These are phyloP conservation scores for Dipodomys stephensi DNA, from an alignment of 2,113 vertebrate genomes.

Conservation along the genomic window DNA sequence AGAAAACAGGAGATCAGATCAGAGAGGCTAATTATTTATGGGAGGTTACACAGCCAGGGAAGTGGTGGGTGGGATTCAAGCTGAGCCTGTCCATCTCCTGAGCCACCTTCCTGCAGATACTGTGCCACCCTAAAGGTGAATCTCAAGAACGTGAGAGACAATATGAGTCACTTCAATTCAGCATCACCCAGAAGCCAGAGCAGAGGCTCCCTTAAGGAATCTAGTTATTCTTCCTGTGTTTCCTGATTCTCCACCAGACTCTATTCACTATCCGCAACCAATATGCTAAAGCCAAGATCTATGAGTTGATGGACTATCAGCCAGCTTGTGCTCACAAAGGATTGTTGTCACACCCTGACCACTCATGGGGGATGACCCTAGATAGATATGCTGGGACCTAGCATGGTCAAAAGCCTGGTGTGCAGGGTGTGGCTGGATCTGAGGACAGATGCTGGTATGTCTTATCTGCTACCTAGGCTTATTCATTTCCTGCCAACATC, in stretches of 20 bases:
- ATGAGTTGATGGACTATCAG: not conserved
- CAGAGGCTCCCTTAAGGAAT: not conserved
- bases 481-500: not conserved
- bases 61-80: not conserved
- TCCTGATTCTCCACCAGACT: not conserved
- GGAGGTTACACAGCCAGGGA: constrained; percentile 8
- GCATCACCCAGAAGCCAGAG: not conserved
- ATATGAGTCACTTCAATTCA: constrained; percentile 10
- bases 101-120: not conserved
- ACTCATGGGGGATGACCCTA: not conserved
- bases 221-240: not conserved
- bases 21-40: not conserved
- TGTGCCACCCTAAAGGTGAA: not conserved
- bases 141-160: constrained; percentile 6
- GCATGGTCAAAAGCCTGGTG: not conserved
- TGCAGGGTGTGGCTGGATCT: not conserved
- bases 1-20: not conserved
- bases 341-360: constrained; percentile 43
- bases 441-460: not conserved
- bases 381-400: not conserved
- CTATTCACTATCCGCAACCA: not conserved
- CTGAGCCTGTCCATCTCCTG: not conserved
- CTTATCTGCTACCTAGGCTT: not conserved
- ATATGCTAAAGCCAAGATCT: not conserved
- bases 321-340: not conserved